Evolutionary conservation across 2,113 vertebrate genomes (phyloP).

Genomic region (Gadus chalcogrammus): DNA sequence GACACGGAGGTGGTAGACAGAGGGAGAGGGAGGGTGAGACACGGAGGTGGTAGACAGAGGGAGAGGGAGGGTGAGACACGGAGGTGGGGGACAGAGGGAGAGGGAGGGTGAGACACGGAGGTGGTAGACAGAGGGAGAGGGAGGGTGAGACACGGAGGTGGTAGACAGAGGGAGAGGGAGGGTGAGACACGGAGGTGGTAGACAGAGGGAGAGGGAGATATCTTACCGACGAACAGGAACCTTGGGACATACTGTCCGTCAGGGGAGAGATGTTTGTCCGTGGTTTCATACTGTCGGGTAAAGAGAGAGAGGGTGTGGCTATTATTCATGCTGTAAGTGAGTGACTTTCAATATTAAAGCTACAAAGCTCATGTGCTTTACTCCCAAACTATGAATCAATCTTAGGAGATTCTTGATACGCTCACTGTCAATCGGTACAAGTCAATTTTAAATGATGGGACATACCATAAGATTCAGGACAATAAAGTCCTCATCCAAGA

Average conservation of each 20-base stretch:
- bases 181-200: neutral
- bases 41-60: too few species aligned
- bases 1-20: neutral
- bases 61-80: neutral
- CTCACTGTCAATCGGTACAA: too few species aligned
- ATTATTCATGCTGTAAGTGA: neutral
- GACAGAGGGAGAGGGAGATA: neutral
- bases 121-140: too few species aligned
- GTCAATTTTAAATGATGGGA: conserved; percentile 22
- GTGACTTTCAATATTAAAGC: neutral
- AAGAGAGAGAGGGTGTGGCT: neutral
- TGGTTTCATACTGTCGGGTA: conserved; percentile 86
- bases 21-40: neutral
- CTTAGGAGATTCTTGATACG: too few species aligned
- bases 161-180: too few species aligned
- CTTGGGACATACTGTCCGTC: conserved; percentile 95
- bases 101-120: neutral
- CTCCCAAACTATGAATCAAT: too few species aligned
- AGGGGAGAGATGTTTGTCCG: conserved; percentile 90
- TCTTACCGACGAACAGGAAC: conserved; percentile 92
- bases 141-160: too few species aligned
- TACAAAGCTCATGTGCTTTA: too few species aligned
- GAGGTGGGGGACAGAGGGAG: too few species aligned
- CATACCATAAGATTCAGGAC: conserved; percentile 90
- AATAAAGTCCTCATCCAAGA: conserved; percentile 84